Evolutionary conservation across 2,888 invertebrate species (phyloP), one percentile per base, ranked within the genome.

Genomic region (Eupeodes luniger): DNA sequence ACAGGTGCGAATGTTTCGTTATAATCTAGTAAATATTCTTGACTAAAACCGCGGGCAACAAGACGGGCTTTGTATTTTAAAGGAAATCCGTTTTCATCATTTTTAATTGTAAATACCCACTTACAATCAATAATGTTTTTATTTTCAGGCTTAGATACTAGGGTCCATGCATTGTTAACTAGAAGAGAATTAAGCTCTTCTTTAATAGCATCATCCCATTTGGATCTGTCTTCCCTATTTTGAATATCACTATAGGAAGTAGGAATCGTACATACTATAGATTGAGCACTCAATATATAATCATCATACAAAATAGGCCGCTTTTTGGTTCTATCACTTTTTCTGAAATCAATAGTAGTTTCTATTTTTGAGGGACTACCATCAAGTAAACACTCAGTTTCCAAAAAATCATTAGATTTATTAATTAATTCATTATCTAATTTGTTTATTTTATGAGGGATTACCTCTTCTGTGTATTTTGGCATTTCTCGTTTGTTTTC

Each of bases 61-160:
- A 89, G 57, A 40, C 89, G 72, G 10, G 89, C 89, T 72, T 89
- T 89, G 55, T 89, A 89, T 82, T 67, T 69, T 16, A 62, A 80
- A 55, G 59, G 67, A 69, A 61, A 59, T 61, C 86, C 82, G 34
- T 75, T 53, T 47, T 79, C 85, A 85, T 88, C 77, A 79, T 85
- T 79, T 40, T 79, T 90, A 64, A 84, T 85, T 67, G 82, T 89
- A 89, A 90, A 90, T 53, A 85, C 90, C 91, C 87, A 90, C 78
- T 75, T 89, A 76, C 85, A 89, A 61, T 85, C 89, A 70, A 90
- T 51, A 27, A 90, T 81, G 53, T 90, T 90, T 72, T 72, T 19
- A 19, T 19, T 19, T 19, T 19, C 19, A 19, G 19, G 19, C 19
- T 19, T 19, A 19, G 19, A 19, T 89, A 36, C 80, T 81, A 59